These are phyloP conservation scores for Acanthococcus lagerstroemiae DNA, from an alignment of 2,888 invertebrate genomes.

Conservation along the genomic window DNA sequence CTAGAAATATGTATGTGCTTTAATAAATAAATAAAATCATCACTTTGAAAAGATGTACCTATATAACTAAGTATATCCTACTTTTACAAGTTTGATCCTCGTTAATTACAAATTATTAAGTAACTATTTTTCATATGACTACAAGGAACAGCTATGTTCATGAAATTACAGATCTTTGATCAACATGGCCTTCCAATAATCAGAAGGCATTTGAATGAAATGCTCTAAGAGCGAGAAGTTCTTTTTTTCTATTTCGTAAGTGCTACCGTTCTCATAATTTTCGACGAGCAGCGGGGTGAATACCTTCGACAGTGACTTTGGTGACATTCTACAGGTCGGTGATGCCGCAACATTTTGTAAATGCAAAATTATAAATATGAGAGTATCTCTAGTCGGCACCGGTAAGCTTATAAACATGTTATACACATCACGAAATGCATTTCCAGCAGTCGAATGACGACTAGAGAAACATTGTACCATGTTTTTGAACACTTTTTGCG, in stretches of 20 bases:
- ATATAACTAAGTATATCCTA: too few relatives aligned
- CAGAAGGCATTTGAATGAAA: not conserved
- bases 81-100: too few relatives aligned
- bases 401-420: constrained; percentile 76
- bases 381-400: constrained; percentile 83
- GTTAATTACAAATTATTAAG: too few relatives aligned
- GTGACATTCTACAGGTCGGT: not conserved
- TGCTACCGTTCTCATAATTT: not conserved
- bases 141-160: too few relatives aligned
- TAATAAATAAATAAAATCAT: too few relatives aligned
- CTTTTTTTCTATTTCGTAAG: not conserved
- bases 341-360: constrained; percentile 50
- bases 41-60: too few relatives aligned
- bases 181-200: not conserved
- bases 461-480: constrained; percentile 2
- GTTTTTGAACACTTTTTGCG: constrained; percentile 45
- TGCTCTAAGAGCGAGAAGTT: not conserved
- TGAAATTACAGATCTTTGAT: not conserved
- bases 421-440: constrained; percentile 44
- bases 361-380: constrained; percentile 85
- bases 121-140: too few relatives aligned
- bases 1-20: too few relatives aligned
- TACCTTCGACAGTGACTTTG: not conserved
- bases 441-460: not conserved
- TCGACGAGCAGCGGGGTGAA: not conserved